Conservation (phyloP, 2,113 vertebrate genomes). For the Anarhynchus alexandrinus region DNA sequence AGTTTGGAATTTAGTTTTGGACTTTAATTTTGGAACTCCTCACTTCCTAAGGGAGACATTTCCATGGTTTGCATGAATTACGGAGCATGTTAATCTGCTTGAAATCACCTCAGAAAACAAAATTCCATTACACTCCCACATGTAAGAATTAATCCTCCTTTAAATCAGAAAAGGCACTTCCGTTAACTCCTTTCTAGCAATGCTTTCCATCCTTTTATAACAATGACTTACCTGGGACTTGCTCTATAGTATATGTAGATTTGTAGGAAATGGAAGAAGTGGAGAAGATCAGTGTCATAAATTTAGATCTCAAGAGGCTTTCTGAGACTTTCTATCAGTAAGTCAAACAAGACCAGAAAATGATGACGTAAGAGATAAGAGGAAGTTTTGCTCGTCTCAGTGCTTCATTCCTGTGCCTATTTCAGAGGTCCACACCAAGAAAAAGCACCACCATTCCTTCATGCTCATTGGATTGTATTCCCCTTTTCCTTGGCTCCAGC, state of each 20-base stretch:
- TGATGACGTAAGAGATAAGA: background rate
- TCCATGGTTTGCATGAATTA: background rate
- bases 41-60: background rate
- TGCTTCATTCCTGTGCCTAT: background rate
- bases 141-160: background rate
- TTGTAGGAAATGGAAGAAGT: background rate
- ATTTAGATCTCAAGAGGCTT: background rate
- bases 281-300: background rate
- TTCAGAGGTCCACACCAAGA: background rate
- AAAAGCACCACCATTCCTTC: background rate
- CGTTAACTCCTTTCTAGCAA: background rate
- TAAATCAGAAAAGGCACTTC: background rate
- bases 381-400: background rate
- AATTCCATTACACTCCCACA: background rate
- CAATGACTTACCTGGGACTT: background rate
- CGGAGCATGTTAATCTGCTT: rapidly evolving
- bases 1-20: background rate
- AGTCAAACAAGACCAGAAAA: background rate
- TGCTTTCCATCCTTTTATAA: background rate
- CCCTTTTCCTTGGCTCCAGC: background rate
- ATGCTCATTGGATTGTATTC: background rate
- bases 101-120: background rate
- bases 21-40: background rate
- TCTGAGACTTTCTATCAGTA: background rate
- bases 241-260: background rate